Base-by-base conservation (phyloP, 2,113 vertebrate genomes). In the Gasterosteus aculeatus region DNA sequence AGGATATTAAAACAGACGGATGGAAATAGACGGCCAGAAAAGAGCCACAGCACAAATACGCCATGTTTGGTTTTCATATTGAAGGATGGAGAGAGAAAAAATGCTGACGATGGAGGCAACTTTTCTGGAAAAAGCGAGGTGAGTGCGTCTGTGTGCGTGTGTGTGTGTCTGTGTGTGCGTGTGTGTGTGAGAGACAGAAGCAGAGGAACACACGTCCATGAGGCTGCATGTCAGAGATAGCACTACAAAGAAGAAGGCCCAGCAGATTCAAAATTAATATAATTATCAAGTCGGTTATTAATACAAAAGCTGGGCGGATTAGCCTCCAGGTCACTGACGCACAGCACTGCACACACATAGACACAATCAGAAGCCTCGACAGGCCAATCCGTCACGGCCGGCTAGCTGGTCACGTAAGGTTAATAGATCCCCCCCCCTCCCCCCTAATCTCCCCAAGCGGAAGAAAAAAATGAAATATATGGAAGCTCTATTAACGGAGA, bases 161-260 rank as follows among this genome's bases (percentile, higher is more conserved):
- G 46, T 49, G 46, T 49, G 18, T 49, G 47, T 2, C 19, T 51
- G 19, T 51, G 19, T 15, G 49, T n/a, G 19, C 26, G 51, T 12
- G 49, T 15, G 49, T 51, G 49, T 53, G 49, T 53, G 49, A 5
- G 15, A 46, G 71, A 69, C 46, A 72, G 82, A 63, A 47, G 56
- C 80, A 74, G 71, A 49, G 60, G 73, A 57, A 49, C 71, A 75
- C 77, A 76, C 63, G 78, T 77, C 78, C 69, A 88, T 67, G 75
- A 82, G 67, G 87, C 90, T 91, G 88, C 84, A 72, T 90, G 88
- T 91, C 84, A 84, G 85, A 91, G 92, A 94, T 92, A 94, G 85
- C 74, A 33, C 82, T 73, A 92, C 91, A 93, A 93, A 93, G 89
- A 93, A 90, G 86, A 54, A 72, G 51, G 69, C 81, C 71, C 72